Conservation (phyloP, 2,113 vertebrate species). For the Corvus moneduloides region DNA sequence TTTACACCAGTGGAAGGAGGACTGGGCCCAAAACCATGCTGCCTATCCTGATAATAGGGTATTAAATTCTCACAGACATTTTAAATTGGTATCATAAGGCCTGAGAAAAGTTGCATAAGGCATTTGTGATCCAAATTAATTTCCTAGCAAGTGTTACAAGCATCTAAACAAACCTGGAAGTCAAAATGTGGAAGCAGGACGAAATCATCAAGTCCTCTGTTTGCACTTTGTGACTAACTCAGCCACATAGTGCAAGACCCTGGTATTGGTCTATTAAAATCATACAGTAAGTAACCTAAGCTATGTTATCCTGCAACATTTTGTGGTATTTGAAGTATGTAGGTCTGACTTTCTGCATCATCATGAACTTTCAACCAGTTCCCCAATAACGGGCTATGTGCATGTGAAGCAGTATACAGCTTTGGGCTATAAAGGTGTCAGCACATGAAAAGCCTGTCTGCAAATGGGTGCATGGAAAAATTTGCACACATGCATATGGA, state of each 20-base stretch:
- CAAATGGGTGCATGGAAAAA: neutral
- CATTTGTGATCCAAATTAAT: neutral
- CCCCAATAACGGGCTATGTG: neutral
- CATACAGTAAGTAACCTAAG: neutral
- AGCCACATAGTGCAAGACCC: neutral
- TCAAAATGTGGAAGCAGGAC: neutral
- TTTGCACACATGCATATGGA: neutral
- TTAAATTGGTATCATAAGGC: neutral
- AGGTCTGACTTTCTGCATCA: neutral
- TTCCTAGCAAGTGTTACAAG: neutral
- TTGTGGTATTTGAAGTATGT: neutral
- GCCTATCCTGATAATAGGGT: neutral
- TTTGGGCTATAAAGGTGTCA: neutral
- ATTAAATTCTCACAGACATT: neutral
- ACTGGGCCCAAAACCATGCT: neutral
- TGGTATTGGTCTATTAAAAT: neutral
- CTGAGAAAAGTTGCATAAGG: neutral
- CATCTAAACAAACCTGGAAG: neutral
- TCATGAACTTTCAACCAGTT: neutral
- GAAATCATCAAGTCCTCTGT: neutral
- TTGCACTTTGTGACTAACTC: neutral
- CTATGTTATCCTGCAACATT: neutral
- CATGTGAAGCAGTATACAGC: neutral
- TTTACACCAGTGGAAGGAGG: neutral
- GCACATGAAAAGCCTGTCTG: neutral